Evolutionary conservation across 2,888 invertebrate genomes (phyloP), one percentile per base, ranked within the genome.

Genomic region (Eupithecia pulchellata): DNA sequence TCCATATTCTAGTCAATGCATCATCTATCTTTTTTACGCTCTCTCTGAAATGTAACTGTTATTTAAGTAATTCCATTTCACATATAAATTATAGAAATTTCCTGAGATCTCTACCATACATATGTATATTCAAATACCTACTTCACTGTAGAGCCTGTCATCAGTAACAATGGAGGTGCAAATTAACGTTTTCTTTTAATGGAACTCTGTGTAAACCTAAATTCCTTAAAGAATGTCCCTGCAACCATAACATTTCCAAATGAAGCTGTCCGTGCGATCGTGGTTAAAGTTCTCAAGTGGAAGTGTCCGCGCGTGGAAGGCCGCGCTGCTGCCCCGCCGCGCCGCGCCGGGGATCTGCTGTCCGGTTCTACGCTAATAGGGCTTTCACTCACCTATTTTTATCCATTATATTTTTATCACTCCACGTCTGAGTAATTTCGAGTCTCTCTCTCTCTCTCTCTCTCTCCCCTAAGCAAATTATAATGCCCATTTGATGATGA

Each of bases 241-340:
- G 57, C 57, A 57, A 29, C 29, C 57, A 57, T 57, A 69, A 63
- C 64, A 66, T 66, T 69, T 64, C 60, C 69, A 69, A 69, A 65
- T 60, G 64, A 63, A 13, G 69, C 39, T 66, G 77, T 74, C 72
- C 65, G 76, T 57, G 73, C 69, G 75, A 73, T 74, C 73, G 75
- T 78, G 75, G 81, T 82, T 80, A 82, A 82, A 78, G 80, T 79
- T 74, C 81, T 74, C 78, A 78, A 75, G 80, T 79, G 79, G 77
- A 76, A 77, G 75, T 77, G 74, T 69, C 69, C 76, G 75, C 72
- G 76, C 71, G 73, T n/a, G n/a, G n/a, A n/a, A 70, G 71, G 74
- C 70, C 74, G 68, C 52, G 63, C 66, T 6, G 39, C n/a, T 8
- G 20, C 25, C 4, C 4, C 52, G 68, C n/a, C n/a, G n/a, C 17